Evolutionary conservation across 2,888 invertebrate species (phyloP), one percentile per base, ranked within the genome.

Genomic region (Parasteatoda lunata): DNA sequence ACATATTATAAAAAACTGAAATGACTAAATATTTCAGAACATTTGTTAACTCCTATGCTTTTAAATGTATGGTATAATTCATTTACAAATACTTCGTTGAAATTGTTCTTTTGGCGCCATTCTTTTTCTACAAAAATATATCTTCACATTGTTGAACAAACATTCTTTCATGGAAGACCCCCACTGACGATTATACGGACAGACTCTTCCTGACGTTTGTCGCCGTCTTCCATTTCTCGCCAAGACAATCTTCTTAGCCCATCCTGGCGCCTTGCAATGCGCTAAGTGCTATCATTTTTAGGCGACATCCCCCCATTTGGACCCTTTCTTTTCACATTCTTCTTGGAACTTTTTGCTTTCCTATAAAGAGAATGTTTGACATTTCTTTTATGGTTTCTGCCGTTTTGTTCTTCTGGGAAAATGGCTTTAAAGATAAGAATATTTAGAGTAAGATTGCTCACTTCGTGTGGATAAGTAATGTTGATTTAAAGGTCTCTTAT

Each of bases 201-300:
- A 66, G 52, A 51, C 72, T 11, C 15, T 68, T 13, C n/a, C 5
- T 13, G 64, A 65, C 51, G 45, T 72, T 72, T 80, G 80, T 80
- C 80, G 73, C 80, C 72, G 45, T 52, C 66, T 48, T 48, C 54
- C 30, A 64, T 59, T 9, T 11, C 68, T 45, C 15, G 64, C 65
- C 80, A 80, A 80, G 73, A 80, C 80, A 80, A 80, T 80, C 45
- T n/a, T 13, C 15, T 68, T 48, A 3, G n/a, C 69, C 77, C n/a
- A 45, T 11, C 51, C 64, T 80, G 80, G 80, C 80, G 80, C 80
- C 80, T 68, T 30, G 65, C n/a, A 15, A 71, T 66, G 49, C 49
- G 66, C 71, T 80, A 80, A 66, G 71, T 71, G 71, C 79, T 64
- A 71, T 71, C 64, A 52, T 77, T 52, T 77, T 66, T 65, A 49